Evolutionary conservation across 2,888 invertebrate species (phyloP).

Genomic region (Lymantria monacha): DNA sequence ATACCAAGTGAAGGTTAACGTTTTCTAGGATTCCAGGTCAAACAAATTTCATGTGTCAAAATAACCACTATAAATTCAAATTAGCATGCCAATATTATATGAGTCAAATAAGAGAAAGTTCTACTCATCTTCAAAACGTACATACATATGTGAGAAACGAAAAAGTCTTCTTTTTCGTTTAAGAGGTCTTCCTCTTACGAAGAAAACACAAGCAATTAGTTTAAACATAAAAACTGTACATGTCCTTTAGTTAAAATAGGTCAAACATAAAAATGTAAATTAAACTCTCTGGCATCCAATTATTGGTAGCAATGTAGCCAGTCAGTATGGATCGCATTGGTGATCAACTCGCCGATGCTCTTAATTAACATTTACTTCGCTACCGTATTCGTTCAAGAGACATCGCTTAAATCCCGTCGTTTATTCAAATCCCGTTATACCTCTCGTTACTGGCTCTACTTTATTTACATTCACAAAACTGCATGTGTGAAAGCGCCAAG

Average conservation of each 20-base stretch:
- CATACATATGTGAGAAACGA: constrained; percentile 30
- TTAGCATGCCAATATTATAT: constrained; percentile 52
- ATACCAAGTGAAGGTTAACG: constrained; percentile 26
- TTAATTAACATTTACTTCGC: constrained; percentile 75
- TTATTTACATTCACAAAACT: constrained; percentile 45
- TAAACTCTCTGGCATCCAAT: constrained; percentile 58
- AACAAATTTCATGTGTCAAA: constrained; percentile 46
- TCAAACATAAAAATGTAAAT: constrained; percentile 57
- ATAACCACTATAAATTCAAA: constrained; percentile 53
- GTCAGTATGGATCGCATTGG: constrained; percentile 41
- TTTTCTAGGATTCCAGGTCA: constrained; percentile 60
- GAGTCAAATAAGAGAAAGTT: constrained; percentile 56
- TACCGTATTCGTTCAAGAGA: constrained; percentile 57
- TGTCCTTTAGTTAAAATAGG: constrained; percentile 41
- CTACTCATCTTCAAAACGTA: constrained; percentile 1
- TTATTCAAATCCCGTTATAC: constrained; percentile 63
- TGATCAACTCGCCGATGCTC: constrained; percentile 68
- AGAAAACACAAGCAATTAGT: too few species aligned
- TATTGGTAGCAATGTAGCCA: constrained; percentile 44
- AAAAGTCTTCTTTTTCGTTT: too few species aligned
- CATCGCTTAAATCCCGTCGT: constrained; percentile 49
- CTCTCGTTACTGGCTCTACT: constrained; percentile 58
- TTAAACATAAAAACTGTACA: constrained; percentile 11
- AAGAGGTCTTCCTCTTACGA: too few species aligned
- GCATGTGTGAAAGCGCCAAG: constrained; percentile 40